These are phyloP conservation scores for Neelides folsomi DNA, from an alignment of 2,888 invertebrate genomes.

Conservation along the genomic window DNA sequence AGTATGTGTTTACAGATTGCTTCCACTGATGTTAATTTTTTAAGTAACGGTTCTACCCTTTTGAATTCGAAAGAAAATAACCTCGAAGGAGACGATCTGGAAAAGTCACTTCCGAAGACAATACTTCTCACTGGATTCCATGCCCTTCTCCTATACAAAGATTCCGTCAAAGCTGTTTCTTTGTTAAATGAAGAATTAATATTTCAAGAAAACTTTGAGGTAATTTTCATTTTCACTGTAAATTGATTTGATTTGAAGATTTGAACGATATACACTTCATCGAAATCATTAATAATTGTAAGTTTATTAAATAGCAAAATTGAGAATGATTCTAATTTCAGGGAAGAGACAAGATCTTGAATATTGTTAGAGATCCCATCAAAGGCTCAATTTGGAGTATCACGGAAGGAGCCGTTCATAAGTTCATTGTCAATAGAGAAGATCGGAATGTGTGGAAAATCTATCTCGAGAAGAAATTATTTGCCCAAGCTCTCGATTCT, in stretches of 20 bases:
- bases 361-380: constrained; percentile 63
- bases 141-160: constrained; percentile 64
- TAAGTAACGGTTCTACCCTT: too few relatives aligned
- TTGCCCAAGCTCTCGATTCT: constrained; percentile 72
- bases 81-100: too few relatives aligned
- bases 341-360: constrained; percentile 62
- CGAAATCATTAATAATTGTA: too few relatives aligned
- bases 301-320: too few relatives aligned
- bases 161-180: constrained; percentile 71
- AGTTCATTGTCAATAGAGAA: constrained; percentile 71
- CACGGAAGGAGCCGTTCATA: constrained; percentile 69
- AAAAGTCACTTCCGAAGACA: constrained; percentile 44
- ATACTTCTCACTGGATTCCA: constrained; percentile 85
- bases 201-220: constrained; percentile 69
- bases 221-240: too few relatives aligned
- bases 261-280: too few relatives aligned
- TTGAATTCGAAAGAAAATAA: too few relatives aligned
- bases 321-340: constrained; percentile 32
- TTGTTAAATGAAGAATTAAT: constrained; percentile 71
- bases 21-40: too few relatives aligned
- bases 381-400: constrained; percentile 70
- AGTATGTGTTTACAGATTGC: too few relatives aligned
- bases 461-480: constrained; percentile 70
- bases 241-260: too few relatives aligned
- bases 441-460: constrained; percentile 78